A percentile compares a stretch with the other conserved stretches of the same genome.
phyloP scores from a whole-genome alignment of 1,140 invertebrate genomes.

The Psix sp. region DNA sequence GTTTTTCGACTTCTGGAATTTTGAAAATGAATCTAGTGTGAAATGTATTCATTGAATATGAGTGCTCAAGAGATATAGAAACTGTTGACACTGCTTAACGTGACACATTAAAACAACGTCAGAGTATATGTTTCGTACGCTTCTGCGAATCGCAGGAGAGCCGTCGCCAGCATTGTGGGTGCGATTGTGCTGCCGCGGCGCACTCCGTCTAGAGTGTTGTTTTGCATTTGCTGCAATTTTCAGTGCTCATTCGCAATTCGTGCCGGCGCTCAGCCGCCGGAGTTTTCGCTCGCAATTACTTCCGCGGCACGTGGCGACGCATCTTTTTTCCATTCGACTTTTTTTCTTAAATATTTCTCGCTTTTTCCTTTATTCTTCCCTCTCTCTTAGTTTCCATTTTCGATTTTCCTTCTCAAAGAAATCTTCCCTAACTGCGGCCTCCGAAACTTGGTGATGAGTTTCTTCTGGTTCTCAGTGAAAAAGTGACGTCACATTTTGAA shows the following conservation, averaged over 20 bases:
- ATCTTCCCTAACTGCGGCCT: too few relatives aligned
- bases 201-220: constrained; percentile 18
- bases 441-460: too few relatives aligned
- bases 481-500: too few relatives aligned
- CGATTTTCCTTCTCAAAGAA: too few relatives aligned
- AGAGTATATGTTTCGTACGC: constrained; percentile 21
- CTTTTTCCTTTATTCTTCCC: constrained; percentile 1
- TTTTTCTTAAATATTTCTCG: not conserved
- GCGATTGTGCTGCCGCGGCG: constrained; percentile 43
- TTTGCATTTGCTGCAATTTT: constrained; percentile 47
- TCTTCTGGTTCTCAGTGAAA: too few relatives aligned
- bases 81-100: constrained; percentile 40
- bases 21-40: too few relatives aligned
- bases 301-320: constrained; percentile 24
- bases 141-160: constrained; percentile 25
- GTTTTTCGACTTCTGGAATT: too few relatives aligned
- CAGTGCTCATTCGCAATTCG: constrained; percentile 44
- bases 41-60: not conserved
- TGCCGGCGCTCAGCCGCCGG: constrained; percentile 13
- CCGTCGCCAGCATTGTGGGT: constrained; percentile 10
- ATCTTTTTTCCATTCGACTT: constrained; percentile 1
- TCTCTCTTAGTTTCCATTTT: not conserved
- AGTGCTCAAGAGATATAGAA: constrained; percentile 19
- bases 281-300: constrained; percentile 10
- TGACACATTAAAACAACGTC: constrained; percentile 24